Base-by-base conservation (phyloP, 2,888 invertebrate species). In the Tetheella fluctuosa region DNA sequence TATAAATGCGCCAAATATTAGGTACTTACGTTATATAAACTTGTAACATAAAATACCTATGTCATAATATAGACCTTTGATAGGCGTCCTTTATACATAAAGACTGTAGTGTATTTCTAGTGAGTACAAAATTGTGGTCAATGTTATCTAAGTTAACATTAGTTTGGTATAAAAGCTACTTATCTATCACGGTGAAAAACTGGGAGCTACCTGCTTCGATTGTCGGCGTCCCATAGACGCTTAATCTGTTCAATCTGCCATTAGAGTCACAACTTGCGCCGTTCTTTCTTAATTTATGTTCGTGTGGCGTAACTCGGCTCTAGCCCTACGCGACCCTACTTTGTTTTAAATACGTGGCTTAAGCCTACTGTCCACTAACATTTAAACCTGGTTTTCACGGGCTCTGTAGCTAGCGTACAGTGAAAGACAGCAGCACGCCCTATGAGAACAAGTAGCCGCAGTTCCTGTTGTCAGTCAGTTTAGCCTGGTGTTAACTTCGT, bases 231-330 rank as follows among this genome's bases (percentile, higher is more conserved):
- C 71, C 74, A 79, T 72, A 79, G 79, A 77, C 85, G 71, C 84
- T 88, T 90, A 90, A 90, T 90, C 87, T 84, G 84, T 82, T 85
- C 85, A 82, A 88, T 89, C 86, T 84, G 84, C 81, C 83, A 87
- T 89, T 89, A 88, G 77, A 86, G 84, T 84, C 86, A 83, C 84
- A 90, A 91, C 83, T 91, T 90, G 73, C 82, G 81, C 87, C 83
- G 83, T 91, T 88, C 83, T 83, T 84, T 81, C 74, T 72, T 84
- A 85, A 91, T 89, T 90, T 90, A 91, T 88, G 83, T 83, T 64
- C 64, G 77, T 67, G 69, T 70, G 70, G 73, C 75, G 72, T 80
- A 74, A 68, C 73, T 68, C 64, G 63, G 68, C 59, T 62, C 60
- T 65, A 67, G 68, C 67, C 59, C 62, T 58, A 61, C 62, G n/a